These are phyloP conservation scores for Drosophila paranaensis DNA, from an alignment of 2,888 invertebrate species.

Conservation along the genomic window DNA sequence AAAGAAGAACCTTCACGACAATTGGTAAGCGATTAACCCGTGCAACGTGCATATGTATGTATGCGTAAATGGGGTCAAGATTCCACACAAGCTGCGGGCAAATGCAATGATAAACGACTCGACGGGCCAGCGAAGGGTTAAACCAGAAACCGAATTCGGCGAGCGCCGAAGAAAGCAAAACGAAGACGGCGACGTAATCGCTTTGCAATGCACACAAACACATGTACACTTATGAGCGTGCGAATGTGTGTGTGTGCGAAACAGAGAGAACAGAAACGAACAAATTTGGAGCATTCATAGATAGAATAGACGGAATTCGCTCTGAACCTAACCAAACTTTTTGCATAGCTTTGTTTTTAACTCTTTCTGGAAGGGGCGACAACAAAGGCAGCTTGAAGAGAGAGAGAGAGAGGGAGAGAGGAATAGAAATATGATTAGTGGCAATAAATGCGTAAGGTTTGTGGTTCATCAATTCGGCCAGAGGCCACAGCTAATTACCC, in stretches of 20 bases:
- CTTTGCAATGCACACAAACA: slow-evolving; percentile 68
- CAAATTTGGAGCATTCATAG: slow-evolving; percentile 63
- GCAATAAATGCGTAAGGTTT: slow-evolving; percentile 11
- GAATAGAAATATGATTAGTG: slow-evolving; percentile 35
- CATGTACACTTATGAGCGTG: neutral
- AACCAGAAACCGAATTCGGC: slow-evolving; percentile 47
- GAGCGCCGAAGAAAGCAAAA: slow-evolving; percentile 50
- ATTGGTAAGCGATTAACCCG: slow-evolving; percentile 15
- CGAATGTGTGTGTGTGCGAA: slow-evolving; percentile 14
- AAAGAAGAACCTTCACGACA: slow-evolving; percentile 36
- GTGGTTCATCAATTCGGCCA: neutral
- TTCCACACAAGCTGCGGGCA: slow-evolving; percentile 36
- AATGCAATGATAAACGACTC: slow-evolving; percentile 38
- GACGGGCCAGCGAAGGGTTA: slow-evolving; percentile 62
- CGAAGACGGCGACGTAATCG: slow-evolving; percentile 75
- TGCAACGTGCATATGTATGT: neutral
- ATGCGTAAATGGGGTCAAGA: slow-evolving; percentile 70
- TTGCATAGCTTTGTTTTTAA: slow-evolving; percentile 18
- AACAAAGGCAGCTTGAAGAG: slow-evolving; percentile 51
- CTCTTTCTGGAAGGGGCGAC: slow-evolving; percentile 21
- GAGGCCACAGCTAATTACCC: slow-evolving; percentile 88
- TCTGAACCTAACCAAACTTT: slow-evolving; percentile 71
- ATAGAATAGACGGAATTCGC: slow-evolving; percentile 34
- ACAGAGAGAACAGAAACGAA: slow-evolving; percentile 35
- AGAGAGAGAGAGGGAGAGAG: slow-evolving; percentile 25